Evolutionary conservation across 2,888 invertebrate genomes (phyloP).

Genomic region (Agonum fuliginosum): DNA sequence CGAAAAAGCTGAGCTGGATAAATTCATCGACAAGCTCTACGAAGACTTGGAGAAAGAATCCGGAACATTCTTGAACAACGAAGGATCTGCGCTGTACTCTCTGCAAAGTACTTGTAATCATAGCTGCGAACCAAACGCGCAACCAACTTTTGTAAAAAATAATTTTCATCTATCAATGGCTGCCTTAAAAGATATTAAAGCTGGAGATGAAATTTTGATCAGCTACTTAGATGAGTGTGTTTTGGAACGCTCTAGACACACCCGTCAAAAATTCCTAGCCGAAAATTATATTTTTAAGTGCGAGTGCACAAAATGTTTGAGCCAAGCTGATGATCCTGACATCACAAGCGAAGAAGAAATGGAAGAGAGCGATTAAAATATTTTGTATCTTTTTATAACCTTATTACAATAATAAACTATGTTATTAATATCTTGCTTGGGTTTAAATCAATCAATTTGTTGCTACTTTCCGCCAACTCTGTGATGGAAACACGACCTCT

Average conservation of each 20-base stretch:
- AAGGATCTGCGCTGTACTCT: constrained; percentile 91
- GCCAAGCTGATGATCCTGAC: constrained; percentile 84
- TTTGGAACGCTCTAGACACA: constrained; percentile 87
- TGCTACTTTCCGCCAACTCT: constrained; percentile 96
- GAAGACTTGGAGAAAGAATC: constrained; percentile 85
- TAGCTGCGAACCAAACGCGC: constrained; percentile 92
- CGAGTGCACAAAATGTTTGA: constrained; percentile 85
- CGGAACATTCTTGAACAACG: constrained; percentile 90
- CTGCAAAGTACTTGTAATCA: constrained; percentile 95
- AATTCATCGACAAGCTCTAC: constrained; percentile 88
- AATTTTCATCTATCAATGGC: constrained; percentile 85
- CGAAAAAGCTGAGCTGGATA: constrained; percentile 81
- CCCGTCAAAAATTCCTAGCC: constrained; percentile 86
- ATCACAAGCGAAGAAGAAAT: constrained; percentile 85
- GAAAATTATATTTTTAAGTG: constrained; percentile 90
- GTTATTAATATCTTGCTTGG: constrained; percentile 71
- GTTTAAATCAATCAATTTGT: constrained; percentile 90
- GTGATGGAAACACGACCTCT: constrained; percentile 95
- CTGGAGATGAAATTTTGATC: constrained; percentile 92
- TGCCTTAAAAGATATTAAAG: constrained; percentile 82
- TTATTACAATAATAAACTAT: constrained; percentile 8
- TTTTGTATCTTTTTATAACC: constrained; percentile 19
- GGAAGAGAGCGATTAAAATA: constrained; percentile 65
- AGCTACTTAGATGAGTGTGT: constrained; percentile 93
- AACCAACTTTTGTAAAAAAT: constrained; percentile 88